Conservation (phyloP, 1,140 invertebrate species). For the Diorhabda carinulata region DNA sequence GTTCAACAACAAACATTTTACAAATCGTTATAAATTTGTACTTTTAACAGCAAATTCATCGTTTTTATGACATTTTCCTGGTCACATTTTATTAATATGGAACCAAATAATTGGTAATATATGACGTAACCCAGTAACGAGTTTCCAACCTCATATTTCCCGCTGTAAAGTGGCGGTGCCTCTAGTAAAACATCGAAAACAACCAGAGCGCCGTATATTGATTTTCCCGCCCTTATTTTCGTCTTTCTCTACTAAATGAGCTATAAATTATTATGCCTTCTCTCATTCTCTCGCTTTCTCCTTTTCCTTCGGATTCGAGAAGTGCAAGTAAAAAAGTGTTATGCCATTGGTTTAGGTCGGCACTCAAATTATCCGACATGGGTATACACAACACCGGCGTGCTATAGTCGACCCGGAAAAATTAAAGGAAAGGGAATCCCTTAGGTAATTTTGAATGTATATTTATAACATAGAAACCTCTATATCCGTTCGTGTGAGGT, state of each 20-base stretch:
- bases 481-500: too few relatives aligned
- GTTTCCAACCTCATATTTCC: neutral
- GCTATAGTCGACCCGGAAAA: neutral
- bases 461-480: too few relatives aligned
- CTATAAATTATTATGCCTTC: slow-evolving; percentile 40
- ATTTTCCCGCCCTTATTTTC: slow-evolving; percentile 38
- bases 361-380: neutral
- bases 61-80: too few relatives aligned
- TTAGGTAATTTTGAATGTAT: neutral
- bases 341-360: slow-evolving; percentile 4
- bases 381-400: neutral
- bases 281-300: slow-evolving; percentile 23
- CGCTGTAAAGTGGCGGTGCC: slow-evolving; percentile 16
- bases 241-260: slow-evolving; percentile 39
- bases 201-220: slow-evolving; percentile 26
- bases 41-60: too few relatives aligned
- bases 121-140: too few relatives aligned
- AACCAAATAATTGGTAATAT: too few relatives aligned
- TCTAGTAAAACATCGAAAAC: neutral
- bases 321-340: slow-evolving; percentile 9
- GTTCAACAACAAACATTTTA: too few relatives aligned
- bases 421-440: neutral
- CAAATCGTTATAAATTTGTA: too few relatives aligned
- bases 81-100: too few relatives aligned
- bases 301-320: neutral